phyloP scores from a whole-genome alignment of 1,140 invertebrate genomes.

The Protaetia brevitarsis region DNA sequence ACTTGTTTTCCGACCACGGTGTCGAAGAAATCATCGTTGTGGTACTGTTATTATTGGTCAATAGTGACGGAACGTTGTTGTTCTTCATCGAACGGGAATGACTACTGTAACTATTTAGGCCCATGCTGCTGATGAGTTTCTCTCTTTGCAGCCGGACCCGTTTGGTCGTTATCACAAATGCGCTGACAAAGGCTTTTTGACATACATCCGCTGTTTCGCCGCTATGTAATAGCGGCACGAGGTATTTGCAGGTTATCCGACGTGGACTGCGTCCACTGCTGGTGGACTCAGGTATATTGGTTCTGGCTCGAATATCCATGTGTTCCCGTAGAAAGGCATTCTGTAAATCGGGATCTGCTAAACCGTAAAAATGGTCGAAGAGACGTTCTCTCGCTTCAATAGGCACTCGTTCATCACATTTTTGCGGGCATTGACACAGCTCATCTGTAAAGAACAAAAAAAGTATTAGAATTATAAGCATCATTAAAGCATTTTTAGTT shows the following conservation, averaged over 20 bases:
- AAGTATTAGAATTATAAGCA: not conserved
- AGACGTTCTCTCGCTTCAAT: conserved; percentile 47
- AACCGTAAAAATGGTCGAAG: conserved; percentile 51
- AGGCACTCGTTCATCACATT: conserved; percentile 53
- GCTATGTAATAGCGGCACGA: conserved; percentile 45
- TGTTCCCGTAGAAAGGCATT: conserved; percentile 51
- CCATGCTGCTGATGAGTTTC: conserved; percentile 50
- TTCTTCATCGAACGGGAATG: conserved; percentile 30
- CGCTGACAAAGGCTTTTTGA: conserved; percentile 55
- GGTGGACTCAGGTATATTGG: conserved; percentile 45
- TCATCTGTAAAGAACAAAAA: conserved; percentile 46
- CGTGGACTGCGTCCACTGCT: conserved; percentile 43
- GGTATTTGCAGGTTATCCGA: conserved; percentile 54
- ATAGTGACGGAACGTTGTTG: not conserved
- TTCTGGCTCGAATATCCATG: conserved; percentile 49
- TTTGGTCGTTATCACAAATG: conserved; percentile 55
- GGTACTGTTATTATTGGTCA: conserved; percentile 22
- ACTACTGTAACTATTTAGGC: conserved; percentile 46
- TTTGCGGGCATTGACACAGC: conserved; percentile 55
- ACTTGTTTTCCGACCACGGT: not conserved
- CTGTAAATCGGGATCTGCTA: conserved; percentile 50
- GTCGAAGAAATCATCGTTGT: not conserved
- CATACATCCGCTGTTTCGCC: conserved; percentile 51
- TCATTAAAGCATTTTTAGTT: not conserved
- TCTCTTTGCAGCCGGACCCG: conserved; percentile 52